These are phyloP conservation scores for Cremastinae sp. DNA, from an alignment of 2,888 invertebrate genomes.

Conservation along the genomic window DNA sequence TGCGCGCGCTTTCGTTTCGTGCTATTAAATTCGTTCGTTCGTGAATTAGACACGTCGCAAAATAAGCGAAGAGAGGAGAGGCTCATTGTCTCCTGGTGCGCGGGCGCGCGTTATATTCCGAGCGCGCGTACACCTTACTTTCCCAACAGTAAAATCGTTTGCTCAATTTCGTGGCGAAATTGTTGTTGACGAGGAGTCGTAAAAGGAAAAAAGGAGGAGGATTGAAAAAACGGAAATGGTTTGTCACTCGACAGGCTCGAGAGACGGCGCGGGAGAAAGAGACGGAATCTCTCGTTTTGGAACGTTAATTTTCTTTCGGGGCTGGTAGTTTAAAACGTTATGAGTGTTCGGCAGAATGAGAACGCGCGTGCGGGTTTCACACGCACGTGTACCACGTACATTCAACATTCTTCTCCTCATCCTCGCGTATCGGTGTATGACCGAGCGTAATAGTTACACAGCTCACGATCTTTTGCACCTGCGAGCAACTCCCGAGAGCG, in stretches of 20 bases:
- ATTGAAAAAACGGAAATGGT: neutral
- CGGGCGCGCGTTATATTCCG: no score
- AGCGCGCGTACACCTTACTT: neutral
- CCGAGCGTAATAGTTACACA: slow-evolving; percentile 4
- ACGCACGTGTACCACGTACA: slow-evolving; percentile 51
- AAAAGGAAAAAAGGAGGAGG: neutral
- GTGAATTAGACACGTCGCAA: slow-evolving; percentile 4
- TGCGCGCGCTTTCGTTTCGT: no score
- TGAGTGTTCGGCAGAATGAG: neutral
- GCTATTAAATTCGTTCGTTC: no score
- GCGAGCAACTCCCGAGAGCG: slow-evolving; percentile 59
- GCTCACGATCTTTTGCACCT: slow-evolving; percentile 65
- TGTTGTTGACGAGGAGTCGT: no score
- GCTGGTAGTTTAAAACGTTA: slow-evolving; percentile 17
- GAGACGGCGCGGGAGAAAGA: neutral
- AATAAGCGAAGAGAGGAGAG: slow-evolving; percentile 23
- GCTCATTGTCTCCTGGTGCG: slow-evolving; percentile 18
- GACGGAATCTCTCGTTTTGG: slow-evolving; percentile 11
- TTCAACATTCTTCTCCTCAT: neutral
- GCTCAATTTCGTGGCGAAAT: no score
- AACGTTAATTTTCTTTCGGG: slow-evolving; percentile 41
- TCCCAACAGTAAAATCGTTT: neutral
- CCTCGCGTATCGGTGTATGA: no score
- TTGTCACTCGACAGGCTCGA: slow-evolving; percentile 6
- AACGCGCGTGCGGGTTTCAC: slow-evolving; percentile 46